Evolutionary conservation across 2,888 invertebrate genomes (phyloP), one percentile per base, ranked within the genome.

Genomic region (Phragmatobia fuliginosa): DNA sequence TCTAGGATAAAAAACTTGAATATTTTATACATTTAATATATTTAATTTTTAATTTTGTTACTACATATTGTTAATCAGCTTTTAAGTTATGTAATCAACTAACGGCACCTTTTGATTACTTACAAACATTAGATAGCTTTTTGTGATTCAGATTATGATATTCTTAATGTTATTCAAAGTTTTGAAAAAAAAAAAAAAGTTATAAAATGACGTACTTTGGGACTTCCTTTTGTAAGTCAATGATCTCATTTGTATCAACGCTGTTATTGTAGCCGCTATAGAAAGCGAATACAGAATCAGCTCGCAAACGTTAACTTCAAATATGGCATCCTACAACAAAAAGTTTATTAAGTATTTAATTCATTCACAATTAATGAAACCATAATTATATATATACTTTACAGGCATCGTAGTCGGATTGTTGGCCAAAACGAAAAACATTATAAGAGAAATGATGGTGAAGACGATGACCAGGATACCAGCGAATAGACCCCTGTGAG

Each of bases 341-440:
- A 56, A 56, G 4, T 28, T 56, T 28, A 14, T 52, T 52, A 14
- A 52, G 52, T 25, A 52, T 56, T 28, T 28, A 16, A 56, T 16
- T 16, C 14, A 28, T 56, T 14, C 28, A 38, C 56, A 41, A 18
- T 33, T 16, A 60, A 31, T 14, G 0, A 41, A 41, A 60, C 3
- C 32, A 52, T 66, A 62, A 66, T 59, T 14, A 72, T 64, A 61
- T 59, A 5, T 69, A 86, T 73, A 71, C 72, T 85, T 92, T 88
- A 95, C 95, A 63, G 94, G 93, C 66, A 96, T 96, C 74, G 96
- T 97, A 7, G 95, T 93, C 0, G 96, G 96, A 78, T 96, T 96
- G 71, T 96, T 96, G 68, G 97, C 97, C 63, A 99, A 92, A 1
- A 98, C 98, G 90, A 98, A 98, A 93, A 98, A 98, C 96, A 98